phyloP scores from a whole-genome alignment of 2,113 vertebrate species.

The Centropus unirufus region DNA sequence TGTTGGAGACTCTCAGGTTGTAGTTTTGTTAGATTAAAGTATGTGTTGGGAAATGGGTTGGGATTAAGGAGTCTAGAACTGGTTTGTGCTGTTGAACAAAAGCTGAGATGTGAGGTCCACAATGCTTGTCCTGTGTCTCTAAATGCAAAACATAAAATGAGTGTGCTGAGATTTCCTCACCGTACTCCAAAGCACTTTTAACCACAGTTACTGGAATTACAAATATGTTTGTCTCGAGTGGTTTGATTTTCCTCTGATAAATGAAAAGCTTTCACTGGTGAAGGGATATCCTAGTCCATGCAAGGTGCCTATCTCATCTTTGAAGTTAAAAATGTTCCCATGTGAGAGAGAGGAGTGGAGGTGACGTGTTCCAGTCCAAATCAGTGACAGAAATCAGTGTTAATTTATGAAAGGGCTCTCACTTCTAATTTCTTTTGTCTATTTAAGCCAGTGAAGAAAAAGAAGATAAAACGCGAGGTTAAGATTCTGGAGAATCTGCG shows the following conservation, averaged over 20 bases:
- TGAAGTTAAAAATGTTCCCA: background rate
- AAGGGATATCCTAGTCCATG: background rate
- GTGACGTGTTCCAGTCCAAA: background rate
- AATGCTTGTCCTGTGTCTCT: background rate
- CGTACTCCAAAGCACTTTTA: background rate
- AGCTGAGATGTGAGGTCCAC: background rate
- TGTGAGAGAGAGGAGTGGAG: background rate
- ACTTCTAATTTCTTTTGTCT: constrained; percentile 79
- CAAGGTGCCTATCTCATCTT: background rate
- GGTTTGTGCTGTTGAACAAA: background rate
- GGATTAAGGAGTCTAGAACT: background rate
- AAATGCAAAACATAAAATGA: background rate
- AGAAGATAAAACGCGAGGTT: constrained; percentile 99
- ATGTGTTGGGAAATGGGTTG: background rate
- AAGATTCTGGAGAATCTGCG: constrained; percentile 98
- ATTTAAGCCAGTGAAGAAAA: constrained; percentile 98
- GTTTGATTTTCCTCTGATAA: background rate
- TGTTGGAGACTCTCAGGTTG: background rate
- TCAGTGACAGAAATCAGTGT: background rate
- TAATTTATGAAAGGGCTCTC: constrained; percentile 71
- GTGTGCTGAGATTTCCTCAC: background rate
- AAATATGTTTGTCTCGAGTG: background rate
- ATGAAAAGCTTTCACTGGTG: background rate
- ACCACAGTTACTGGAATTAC: background rate
- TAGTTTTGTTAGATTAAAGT: background rate